These are phyloP conservation scores for Phaedon cochleariae DNA, from an alignment of 2,888 invertebrate genomes.

Conservation along the genomic window DNA sequence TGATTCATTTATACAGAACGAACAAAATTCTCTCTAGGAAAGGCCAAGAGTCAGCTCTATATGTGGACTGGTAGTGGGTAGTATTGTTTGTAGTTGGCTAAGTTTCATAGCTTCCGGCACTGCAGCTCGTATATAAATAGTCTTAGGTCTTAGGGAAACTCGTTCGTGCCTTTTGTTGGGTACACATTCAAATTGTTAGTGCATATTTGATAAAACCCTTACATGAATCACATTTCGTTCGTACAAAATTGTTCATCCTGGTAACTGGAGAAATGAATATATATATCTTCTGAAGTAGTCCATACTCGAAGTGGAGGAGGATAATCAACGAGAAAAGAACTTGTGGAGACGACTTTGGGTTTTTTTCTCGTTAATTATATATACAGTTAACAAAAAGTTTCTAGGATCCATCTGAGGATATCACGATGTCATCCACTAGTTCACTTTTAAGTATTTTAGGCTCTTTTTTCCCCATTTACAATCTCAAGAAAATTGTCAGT, in stretches of 20 bases:
- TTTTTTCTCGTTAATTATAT: no score
- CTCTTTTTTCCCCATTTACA: no score
- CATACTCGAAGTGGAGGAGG: no score
- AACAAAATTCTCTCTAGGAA: constrained; percentile 1
- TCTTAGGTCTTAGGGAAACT: constrained; percentile 22
- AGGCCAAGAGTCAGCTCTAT: constrained; percentile 1
- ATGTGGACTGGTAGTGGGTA: not conserved
- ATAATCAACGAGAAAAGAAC: no score
- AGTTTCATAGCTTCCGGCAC: constrained; percentile 30
- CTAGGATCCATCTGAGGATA: no score
- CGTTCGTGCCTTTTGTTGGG: not conserved
- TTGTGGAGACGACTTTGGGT: no score
- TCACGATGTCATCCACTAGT: no score
- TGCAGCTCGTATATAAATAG: constrained; percentile 31
- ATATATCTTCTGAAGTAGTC: no score
- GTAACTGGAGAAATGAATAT: not conserved
- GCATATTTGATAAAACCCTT: not conserved
- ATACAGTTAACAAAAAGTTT: no score
- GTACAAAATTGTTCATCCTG: not conserved
- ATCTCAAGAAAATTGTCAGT: no score
- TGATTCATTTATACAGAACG: constrained; percentile 13
- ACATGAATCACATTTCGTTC: not conserved
- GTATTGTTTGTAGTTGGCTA: constrained; percentile 31
- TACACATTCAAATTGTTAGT: not conserved
- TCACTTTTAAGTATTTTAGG: no score